Evolutionary conservation across 2,888 invertebrate genomes (phyloP).

Genomic region (Cantharis rufa): DNA sequence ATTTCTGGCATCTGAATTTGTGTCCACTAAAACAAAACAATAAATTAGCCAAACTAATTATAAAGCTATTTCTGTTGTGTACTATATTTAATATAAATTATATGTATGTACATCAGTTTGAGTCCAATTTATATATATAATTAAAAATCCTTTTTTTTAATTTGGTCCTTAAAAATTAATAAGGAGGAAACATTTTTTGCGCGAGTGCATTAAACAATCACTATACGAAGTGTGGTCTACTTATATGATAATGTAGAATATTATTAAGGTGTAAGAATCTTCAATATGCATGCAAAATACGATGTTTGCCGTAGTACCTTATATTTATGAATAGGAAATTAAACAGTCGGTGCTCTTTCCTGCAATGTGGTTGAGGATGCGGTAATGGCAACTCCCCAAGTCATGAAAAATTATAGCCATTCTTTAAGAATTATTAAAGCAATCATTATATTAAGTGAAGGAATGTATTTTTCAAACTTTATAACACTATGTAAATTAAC

Average conservation of each 20-base stretch:
- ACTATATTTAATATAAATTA: background rate
- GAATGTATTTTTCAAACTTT: constrained; percentile 2
- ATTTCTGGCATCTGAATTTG: background rate
- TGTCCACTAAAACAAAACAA: background rate
- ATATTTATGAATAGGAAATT: constrained; percentile 43
- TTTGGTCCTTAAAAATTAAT: too few relatives aligned
- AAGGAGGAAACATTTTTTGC: background rate
- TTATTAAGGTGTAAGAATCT: constrained; percentile 42
- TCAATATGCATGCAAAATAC: constrained; percentile 43
- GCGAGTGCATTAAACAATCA: constrained; percentile 15
- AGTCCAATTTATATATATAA: background rate
- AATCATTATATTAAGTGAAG: background rate
- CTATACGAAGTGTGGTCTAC: constrained; percentile 32
- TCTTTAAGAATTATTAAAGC: constrained; percentile 20
- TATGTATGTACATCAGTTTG: background rate
- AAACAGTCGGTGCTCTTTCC: constrained; percentile 29
- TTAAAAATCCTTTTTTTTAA: background rate
- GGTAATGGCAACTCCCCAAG: constrained; percentile 12
- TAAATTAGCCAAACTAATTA: background rate
- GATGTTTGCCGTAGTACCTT: constrained; percentile 39
- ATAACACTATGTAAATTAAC: constrained; percentile 3
- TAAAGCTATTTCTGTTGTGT: background rate
- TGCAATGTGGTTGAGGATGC: constrained; percentile 9
- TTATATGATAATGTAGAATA: constrained; percentile 41
- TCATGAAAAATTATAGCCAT: constrained; percentile 19